Conservation (phyloP, 2,797 vertebrate species). For the Gephyroberyx darwinii region DNA sequence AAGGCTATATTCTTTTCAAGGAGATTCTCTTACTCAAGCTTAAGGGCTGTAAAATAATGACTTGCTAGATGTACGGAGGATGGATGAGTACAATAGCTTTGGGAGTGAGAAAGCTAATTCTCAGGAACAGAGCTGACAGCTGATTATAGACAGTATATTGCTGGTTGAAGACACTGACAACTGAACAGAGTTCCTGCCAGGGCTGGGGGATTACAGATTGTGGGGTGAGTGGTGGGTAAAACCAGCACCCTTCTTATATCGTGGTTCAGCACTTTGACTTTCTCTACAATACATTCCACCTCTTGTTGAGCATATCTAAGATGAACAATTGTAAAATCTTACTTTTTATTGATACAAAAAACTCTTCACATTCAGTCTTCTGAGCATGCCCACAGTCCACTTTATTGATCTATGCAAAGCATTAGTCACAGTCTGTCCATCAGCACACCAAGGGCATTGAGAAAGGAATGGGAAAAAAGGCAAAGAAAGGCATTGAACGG, state of each 20-base stretch:
- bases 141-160: slow-evolving; percentile 53
- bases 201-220: slow-evolving; percentile 50
- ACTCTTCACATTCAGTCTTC: slow-evolving; percentile 38
- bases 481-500: slow-evolving; percentile 29
- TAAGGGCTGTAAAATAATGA: slow-evolving; percentile 34
- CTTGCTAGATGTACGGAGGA: slow-evolving; percentile 27
- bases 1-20: slow-evolving; percentile 48
- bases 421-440: slow-evolving; percentile 59
- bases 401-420: slow-evolving; percentile 66
- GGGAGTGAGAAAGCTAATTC: slow-evolving; percentile 65
- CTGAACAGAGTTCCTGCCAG: slow-evolving; percentile 63
- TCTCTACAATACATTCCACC: not conserved
- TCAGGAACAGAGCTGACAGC: slow-evolving; percentile 57
- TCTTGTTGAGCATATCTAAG: not conserved
- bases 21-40: slow-evolving; percentile 29
- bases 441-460: slow-evolving; percentile 25
- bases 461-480: slow-evolving; percentile 26
- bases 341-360: slow-evolving; percentile 8
- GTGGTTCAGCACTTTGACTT: slow-evolving; percentile 3
- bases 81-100: slow-evolving; percentile 46
- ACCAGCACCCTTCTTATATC: slow-evolving; percentile 39
- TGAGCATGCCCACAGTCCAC: slow-evolving; percentile 32
- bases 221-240: slow-evolving; percentile 43
- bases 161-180: slow-evolving; percentile 50
- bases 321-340: slow-evolving; percentile 16